Conservation (phyloP, 2,888 invertebrate species). For the Anorthoa munda region DNA sequence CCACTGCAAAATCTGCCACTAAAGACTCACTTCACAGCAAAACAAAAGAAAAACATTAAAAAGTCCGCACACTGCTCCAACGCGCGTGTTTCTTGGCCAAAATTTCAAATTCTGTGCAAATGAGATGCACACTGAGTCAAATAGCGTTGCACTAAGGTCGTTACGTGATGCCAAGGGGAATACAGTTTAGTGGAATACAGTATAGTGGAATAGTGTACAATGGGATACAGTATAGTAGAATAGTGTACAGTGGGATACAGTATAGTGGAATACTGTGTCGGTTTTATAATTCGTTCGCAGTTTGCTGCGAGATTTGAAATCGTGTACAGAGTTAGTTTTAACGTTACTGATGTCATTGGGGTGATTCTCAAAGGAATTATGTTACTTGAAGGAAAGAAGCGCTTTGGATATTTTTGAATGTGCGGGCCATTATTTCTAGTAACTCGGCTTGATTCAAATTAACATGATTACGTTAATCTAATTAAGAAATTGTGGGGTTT, state of each 20-base stretch:
- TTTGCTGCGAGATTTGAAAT: constrained; percentile 23
- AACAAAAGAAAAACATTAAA: constrained; percentile 21
- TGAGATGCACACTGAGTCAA: constrained; percentile 46
- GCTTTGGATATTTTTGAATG: too few relatives aligned
- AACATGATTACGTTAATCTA: too few relatives aligned
- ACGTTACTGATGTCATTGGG: background rate
- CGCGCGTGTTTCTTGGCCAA: constrained; percentile 20
- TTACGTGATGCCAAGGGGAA: constrained; percentile 37
- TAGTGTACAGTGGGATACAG: background rate
- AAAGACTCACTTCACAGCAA: constrained; percentile 16
- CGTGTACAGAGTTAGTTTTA: constrained; percentile 15
- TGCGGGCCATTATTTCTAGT: too few relatives aligned
- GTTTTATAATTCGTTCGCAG: constrained; percentile 37
- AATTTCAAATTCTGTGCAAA: constrained; percentile 46
- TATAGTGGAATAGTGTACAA: constrained; percentile 30
- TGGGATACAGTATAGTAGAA: constrained; percentile 9
- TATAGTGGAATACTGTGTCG: constrained; percentile 31
- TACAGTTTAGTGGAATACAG: background rate
- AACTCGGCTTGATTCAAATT: too few relatives aligned
- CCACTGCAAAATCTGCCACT: background rate
- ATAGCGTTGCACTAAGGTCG: constrained; percentile 38
- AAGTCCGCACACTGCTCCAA: constrained; percentile 24
- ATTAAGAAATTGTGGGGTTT: too few relatives aligned
- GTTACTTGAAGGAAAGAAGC: background rate
- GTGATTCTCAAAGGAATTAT: background rate